These are phyloP conservation scores for Mythimna albipuncta DNA, from an alignment of 2,888 invertebrate species.

Conservation along the genomic window DNA sequence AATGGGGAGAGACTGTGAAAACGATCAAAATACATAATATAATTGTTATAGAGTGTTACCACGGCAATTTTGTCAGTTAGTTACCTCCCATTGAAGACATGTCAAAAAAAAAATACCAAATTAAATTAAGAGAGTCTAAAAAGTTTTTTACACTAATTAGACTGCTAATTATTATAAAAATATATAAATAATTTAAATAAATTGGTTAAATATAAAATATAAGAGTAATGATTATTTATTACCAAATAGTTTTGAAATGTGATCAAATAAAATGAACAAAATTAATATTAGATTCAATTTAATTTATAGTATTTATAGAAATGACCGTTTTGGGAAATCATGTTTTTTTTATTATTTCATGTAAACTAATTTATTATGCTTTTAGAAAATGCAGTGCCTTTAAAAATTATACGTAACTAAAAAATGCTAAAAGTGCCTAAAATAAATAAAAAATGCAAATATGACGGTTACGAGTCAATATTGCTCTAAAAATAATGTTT, in stretches of 20 bases:
- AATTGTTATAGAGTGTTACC: slow-evolving; percentile 8
- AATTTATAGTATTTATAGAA: slow-evolving; percentile 9
- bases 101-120: not conserved
- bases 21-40: not conserved
- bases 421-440: slow-evolving; percentile 7
- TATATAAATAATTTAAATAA: not conserved
- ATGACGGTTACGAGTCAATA: not conserved
- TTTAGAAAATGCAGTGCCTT: slow-evolving; percentile 26
- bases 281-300: slow-evolving; percentile 17
- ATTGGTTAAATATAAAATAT: not conserved
- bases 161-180: not conserved
- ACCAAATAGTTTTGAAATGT: not conserved
- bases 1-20: not conserved
- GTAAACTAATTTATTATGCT: not conserved
- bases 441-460: not conserved
- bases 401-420: not conserved
- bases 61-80: slow-evolving; percentile 14
- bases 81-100: not conserved
- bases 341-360: too few species aligned
- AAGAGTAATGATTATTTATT: not conserved
- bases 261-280: slow-evolving; percentile 29
- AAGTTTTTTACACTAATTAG: too few species aligned
- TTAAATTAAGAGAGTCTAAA: not conserved
- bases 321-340: not conserved
- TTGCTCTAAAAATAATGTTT: slow-evolving; percentile 9